Percentiles rank a stretch among this genome's conserved stretches.
Conservation (phyloP, 1,140 invertebrate species). For the Drosophila kanapiae region DNA sequence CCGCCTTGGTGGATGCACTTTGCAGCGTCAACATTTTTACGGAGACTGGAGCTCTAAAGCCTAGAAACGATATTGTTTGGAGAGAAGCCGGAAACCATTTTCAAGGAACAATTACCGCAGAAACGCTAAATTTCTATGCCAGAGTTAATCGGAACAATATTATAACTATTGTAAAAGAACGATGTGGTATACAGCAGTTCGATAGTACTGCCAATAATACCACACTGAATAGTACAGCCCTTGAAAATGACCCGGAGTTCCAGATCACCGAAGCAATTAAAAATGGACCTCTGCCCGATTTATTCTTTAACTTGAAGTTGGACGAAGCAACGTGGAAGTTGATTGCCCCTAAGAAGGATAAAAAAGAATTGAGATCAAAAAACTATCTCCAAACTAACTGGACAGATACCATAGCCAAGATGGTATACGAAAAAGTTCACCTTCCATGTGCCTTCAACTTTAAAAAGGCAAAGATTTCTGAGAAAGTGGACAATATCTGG, state of each 20-base stretch:
- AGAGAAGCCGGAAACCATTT: neutral
- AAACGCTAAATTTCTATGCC: neutral
- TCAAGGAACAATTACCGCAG: no score
- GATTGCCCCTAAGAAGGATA: neutral
- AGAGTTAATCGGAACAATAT: neutral
- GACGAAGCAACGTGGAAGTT: neutral
- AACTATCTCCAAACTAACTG: neutral
- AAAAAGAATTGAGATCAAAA: neutral
- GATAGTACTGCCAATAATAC: neutral
- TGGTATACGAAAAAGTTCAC: neutral
- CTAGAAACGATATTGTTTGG: neutral
- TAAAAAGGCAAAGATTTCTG: neutral
- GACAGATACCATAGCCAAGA: neutral
- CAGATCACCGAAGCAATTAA: neutral
- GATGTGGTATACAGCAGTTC: neutral
- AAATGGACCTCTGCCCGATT: neutral
- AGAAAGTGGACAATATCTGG: neutral
- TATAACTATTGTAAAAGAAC: neutral
- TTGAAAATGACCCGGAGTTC: neutral
- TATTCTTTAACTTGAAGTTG: neutral
- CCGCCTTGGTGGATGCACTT: neutral
- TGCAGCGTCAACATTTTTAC: slow-evolving; percentile 5
- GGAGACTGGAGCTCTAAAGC: neutral
- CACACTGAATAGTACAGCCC: neutral
- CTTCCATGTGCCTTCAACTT: slow-evolving; percentile 7